Evolutionary conservation across 2,113 vertebrate genomes (phyloP), one percentile per base, ranked within the genome.

Genomic region (Clinocottus analis): DNA sequence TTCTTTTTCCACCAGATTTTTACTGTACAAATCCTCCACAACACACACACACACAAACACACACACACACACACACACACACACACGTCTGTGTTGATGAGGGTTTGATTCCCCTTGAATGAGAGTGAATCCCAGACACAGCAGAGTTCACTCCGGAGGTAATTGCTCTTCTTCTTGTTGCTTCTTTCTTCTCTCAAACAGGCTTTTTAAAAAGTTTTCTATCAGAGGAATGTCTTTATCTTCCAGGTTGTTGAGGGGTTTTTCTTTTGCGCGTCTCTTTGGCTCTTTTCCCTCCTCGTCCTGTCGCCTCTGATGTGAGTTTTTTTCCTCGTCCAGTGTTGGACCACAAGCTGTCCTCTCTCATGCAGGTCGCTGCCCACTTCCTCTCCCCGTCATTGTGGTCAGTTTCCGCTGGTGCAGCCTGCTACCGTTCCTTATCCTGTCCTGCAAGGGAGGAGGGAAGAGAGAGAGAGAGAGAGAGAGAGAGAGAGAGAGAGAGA

Each of bases 331-430:
- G 79, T 64, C 80, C 73, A 79, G 72, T 79, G 77, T 74, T 63
- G 56, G 51, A 41, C 71, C 49, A 14, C 87, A 89, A 85, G 2
- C 71, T 56, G 29, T 63, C 84, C 69, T 58, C 29, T 56, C 78
- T 61, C 47, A 23, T 82, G 91, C 91, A 94, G 94, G 91, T 91
- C 91, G 92, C 89, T 87, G 93, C 93, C 94, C 93, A 93, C 85
- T 94, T 95, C 95, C 93, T 93, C 91, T 95, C 97, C 96, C 96
- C 96, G 95, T 95, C 94, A 96, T 97, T 97, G 95, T 96, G 93
- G 90, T 82, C 69, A 81, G 62, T 82, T 59, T 88, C 76, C 14
- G 4, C 76, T 69, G 80, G 75, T 74, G 66, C 71, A 79, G 77
- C 75, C 72, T 45, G 82, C 86, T 87, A 80, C 80, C n/a, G 79